Conservation (phyloP, 2,113 vertebrate species). For the Chaenocephalus aceratus region DNA sequence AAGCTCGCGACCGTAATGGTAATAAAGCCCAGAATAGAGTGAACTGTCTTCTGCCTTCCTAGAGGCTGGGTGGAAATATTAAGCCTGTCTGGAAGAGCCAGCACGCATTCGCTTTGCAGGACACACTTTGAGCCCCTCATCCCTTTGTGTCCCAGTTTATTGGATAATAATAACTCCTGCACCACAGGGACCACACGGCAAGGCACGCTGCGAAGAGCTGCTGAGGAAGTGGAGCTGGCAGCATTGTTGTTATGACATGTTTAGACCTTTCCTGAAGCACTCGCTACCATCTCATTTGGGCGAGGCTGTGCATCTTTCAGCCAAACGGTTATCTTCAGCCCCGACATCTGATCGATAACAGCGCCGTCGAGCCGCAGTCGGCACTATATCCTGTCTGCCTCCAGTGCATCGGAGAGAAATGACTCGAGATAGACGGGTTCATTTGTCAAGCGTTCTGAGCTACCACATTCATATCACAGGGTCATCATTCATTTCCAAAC, state of each 20-base stretch:
- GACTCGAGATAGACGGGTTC: neutral
- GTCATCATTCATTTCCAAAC: neutral
- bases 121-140: conserved; percentile 32
- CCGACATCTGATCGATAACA: conserved; percentile 36
- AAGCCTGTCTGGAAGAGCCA: neutral
- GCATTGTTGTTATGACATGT: conserved; percentile 45
- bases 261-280: conserved; percentile 45
- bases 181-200: conserved; percentile 39
- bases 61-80: neutral
- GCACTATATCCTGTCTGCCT: neutral
- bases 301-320: conserved; percentile 38
- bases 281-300: conserved; percentile 27
- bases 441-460: conserved; percentile 2
- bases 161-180: conserved; percentile 58
- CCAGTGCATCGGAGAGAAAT: conserved; percentile 1
- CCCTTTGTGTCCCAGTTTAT: conserved; percentile 65
- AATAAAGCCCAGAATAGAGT: conserved; percentile 43
- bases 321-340: conserved; percentile 37
- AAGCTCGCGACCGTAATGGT: conserved; percentile 29
- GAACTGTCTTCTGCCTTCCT: neutral
- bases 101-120: conserved; percentile 30
- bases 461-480: neutral
- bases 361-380: neutral
- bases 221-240: conserved; percentile 41
- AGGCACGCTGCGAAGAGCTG: conserved; percentile 37